phyloP scores from a whole-genome alignment of 1,140 invertebrate species.

The Phymastichus coffea region DNA sequence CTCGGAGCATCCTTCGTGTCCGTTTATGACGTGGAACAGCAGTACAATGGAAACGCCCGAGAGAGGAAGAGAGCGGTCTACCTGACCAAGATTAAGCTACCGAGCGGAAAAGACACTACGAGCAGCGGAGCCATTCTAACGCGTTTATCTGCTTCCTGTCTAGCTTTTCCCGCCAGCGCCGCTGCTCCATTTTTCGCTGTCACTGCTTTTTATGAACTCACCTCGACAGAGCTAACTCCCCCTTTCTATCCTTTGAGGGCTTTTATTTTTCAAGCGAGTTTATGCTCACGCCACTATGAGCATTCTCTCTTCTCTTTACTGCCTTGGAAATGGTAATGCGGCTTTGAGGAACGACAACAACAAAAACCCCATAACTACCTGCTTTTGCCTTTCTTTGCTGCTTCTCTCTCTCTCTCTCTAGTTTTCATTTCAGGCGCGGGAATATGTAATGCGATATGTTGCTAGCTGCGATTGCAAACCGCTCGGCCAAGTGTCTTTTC shows the following conservation, averaged over 20 bases:
- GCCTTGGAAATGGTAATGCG: too few relatives aligned
- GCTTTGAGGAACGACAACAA: too few relatives aligned
- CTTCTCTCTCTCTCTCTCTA: too few relatives aligned
- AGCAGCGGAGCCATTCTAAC: background rate
- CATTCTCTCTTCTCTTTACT: background rate
- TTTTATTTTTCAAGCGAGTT: too few relatives aligned
- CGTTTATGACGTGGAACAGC: slow-evolving; percentile 16
- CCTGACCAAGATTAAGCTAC: slow-evolving; percentile 24
- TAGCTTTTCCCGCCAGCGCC: background rate
- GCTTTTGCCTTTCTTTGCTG: too few relatives aligned
- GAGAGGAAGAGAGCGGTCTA: slow-evolving; percentile 6
- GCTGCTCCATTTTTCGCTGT: background rate
- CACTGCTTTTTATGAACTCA: background rate
- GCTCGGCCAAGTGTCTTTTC: too few relatives aligned
- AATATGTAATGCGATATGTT: too few relatives aligned
- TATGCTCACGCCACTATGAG: background rate
- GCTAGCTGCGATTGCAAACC: too few relatives aligned
- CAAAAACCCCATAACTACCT: too few relatives aligned
- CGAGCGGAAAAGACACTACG: slow-evolving; percentile 11
- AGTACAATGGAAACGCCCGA: background rate
- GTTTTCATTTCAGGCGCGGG: too few relatives aligned
- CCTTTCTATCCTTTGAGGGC: background rate
- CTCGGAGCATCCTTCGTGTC: too few relatives aligned
- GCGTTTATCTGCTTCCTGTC: slow-evolving; percentile 24
- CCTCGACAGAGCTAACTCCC: too few relatives aligned